These are phyloP conservation scores for Nomada hirtipes DNA, from an alignment of 2,888 invertebrate species.

Conservation along the genomic window DNA sequence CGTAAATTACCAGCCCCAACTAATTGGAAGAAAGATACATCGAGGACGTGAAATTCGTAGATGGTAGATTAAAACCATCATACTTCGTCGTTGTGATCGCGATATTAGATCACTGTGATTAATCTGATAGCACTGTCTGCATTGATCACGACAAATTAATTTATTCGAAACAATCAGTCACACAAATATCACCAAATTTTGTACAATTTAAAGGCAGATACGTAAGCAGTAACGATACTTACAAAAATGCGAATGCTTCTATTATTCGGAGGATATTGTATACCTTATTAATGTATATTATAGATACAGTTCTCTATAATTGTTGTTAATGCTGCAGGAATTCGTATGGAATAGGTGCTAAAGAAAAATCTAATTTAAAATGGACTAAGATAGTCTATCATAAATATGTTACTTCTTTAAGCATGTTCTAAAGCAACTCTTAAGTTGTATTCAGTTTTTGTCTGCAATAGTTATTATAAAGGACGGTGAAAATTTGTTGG, in stretches of 20 bases:
- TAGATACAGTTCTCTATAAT: neutral
- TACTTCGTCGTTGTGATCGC: conserved; percentile 20
- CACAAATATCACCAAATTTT: neutral
- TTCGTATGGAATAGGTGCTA: neutral
- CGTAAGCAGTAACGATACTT: neutral
- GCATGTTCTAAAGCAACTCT: no score
- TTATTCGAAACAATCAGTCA: neutral
- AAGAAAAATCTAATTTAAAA: neutral
- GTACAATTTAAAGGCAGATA: neutral
- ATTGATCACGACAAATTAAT: conserved; percentile 4
- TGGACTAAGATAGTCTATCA: neutral
- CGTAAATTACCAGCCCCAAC: conserved; percentile 65
- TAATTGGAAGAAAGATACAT: conserved; percentile 69
- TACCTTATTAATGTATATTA: neutral
- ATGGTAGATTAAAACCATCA: neutral
- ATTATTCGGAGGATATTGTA: conserved; percentile 11
- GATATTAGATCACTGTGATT: conserved; percentile 48
- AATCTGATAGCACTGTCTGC: conserved; percentile 10
- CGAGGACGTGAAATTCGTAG: conserved; percentile 64
- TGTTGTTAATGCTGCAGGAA: neutral
- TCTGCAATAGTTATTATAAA: neutral
- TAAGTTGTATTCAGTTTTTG: no score
- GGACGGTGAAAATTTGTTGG: neutral
- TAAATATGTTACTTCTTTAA: no score
- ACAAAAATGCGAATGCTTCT: conserved; percentile 7